phyloP scores from a whole-genome alignment of 2,888 invertebrate species.

The Drosophila testacea region DNA sequence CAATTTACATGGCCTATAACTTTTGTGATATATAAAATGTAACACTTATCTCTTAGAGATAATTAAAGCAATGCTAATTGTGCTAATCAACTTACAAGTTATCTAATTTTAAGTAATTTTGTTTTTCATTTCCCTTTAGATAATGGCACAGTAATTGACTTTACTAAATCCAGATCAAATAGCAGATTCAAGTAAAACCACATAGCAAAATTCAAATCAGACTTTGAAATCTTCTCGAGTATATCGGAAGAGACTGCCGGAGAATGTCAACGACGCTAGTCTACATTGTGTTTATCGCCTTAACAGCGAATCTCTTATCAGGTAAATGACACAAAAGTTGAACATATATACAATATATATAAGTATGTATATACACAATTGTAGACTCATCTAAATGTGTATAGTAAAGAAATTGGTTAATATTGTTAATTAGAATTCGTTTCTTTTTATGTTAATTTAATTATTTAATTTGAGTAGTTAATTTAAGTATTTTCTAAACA shows the following conservation, averaged over 20 bases:
- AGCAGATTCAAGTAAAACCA: conserved; percentile 29
- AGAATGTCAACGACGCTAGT: conserved; percentile 59
- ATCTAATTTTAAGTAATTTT: conserved; percentile 8
- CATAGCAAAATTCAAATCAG: not conserved
- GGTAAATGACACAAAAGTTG: conserved; percentile 66
- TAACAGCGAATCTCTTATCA: conserved; percentile 80
- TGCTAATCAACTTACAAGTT: conserved; percentile 5
- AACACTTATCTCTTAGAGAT: conserved; percentile 1
- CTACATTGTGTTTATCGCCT: conserved; percentile 72
- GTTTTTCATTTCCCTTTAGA: conserved; percentile 8
- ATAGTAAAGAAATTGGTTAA: not conserved
- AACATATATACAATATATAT: conserved; percentile 4
- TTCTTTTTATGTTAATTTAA: conserved; percentile 17
- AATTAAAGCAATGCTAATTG: conserved; percentile 1
- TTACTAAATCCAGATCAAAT: conserved; percentile 20
- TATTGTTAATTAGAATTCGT: conserved; percentile 13
- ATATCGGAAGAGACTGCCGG: conserved; percentile 10
- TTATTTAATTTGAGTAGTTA: not conserved
- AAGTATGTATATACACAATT: conserved; percentile 1
- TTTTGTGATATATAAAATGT: not conserved
- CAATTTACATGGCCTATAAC: not conserved
- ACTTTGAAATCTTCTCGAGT: not conserved
- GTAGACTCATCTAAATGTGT: not conserved
- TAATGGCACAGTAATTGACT: conserved; percentile 21
- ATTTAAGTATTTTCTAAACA: conserved; percentile 30